Percentiles rank a stretch among this genome's conserved stretches.
Evolutionary conservation across 2,113 vertebrate species (phyloP).

Genomic region (Dipodomys merriami): DNA sequence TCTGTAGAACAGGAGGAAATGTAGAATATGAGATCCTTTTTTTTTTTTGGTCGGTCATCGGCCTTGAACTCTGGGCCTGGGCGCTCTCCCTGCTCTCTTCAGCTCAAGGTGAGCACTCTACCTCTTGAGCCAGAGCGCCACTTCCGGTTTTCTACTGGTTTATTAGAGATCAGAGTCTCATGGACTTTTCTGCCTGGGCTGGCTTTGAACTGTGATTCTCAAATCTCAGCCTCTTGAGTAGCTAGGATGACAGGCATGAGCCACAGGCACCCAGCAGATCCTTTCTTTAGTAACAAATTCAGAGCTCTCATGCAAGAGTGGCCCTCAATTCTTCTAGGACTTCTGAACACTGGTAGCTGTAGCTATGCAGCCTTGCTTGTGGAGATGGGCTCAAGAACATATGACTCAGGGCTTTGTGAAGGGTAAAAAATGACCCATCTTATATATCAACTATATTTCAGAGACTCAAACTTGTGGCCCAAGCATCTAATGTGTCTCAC

Average conservation of each 20-base stretch:
- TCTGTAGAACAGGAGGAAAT: neutral
- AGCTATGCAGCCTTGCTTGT: neutral
- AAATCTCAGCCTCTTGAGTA: too few relatives aligned
- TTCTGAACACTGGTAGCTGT: neutral
- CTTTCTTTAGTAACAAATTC: too few relatives aligned
- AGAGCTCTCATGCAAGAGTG: neutral
- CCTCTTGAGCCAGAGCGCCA: too few relatives aligned
- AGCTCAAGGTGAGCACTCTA: too few relatives aligned
- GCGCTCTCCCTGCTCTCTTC: too few relatives aligned
- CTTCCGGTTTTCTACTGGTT: too few relatives aligned
- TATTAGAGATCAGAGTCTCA: too few relatives aligned
- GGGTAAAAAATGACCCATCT: neutral
- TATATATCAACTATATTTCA: neutral
- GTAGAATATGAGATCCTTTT: neutral
- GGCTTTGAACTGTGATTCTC: too few relatives aligned
- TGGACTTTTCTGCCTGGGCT: too few relatives aligned
- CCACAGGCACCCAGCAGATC: too few relatives aligned
- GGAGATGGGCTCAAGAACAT: neutral
- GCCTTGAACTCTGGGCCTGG: too few relatives aligned
- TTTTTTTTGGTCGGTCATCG: neutral
- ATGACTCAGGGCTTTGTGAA: neutral
- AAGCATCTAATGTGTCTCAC: neutral
- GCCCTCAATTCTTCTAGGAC: neutral
- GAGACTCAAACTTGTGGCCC: neutral
- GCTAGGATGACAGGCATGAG: too few relatives aligned